Evolutionary conservation across 2,888 invertebrate genomes (phyloP).

Genomic region (Ormyrus labotus): DNA sequence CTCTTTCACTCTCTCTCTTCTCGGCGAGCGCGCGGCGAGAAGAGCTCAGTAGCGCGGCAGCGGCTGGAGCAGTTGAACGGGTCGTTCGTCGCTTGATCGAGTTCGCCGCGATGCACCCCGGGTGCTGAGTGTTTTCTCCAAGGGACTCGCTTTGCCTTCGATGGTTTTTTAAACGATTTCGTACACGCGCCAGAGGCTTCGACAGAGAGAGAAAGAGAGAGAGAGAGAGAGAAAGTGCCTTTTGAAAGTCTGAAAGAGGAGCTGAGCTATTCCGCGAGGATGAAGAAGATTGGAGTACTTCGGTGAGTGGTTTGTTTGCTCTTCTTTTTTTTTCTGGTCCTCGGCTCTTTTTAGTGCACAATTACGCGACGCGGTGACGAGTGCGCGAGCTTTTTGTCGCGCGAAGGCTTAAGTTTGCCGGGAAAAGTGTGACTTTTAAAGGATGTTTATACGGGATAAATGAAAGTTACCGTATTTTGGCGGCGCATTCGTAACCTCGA

Average conservation of each 20-base stretch:
- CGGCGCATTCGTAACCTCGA: slow-evolving; percentile 18
- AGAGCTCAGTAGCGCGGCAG: slow-evolving; percentile 17
- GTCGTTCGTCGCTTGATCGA: not conserved
- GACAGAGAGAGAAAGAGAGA: not conserved
- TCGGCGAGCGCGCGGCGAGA: slow-evolving; percentile 39
- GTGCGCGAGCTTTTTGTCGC: too few relatives aligned
- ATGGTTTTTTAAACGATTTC: too few relatives aligned
- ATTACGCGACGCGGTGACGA: too few relatives aligned
- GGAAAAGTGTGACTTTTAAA: slow-evolving; percentile 1
- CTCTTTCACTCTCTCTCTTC: not conserved
- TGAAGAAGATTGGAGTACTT: slow-evolving; percentile 65
- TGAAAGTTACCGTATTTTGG: slow-evolving; percentile 18
- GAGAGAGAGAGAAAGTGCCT: slow-evolving; percentile 11
- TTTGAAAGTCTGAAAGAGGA: slow-evolving; percentile 24
- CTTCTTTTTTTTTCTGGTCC: not conserved
- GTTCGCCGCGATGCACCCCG: slow-evolving; percentile 24
- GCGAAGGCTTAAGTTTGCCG: not conserved
- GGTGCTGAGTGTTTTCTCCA: slow-evolving; percentile 22
- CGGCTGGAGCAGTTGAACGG: slow-evolving; percentile 22
- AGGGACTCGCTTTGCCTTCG: too few relatives aligned
- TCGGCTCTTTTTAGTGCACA: not conserved
- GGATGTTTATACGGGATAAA: slow-evolving; percentile 1
- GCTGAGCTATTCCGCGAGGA: slow-evolving; percentile 59
- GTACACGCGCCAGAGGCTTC: too few relatives aligned
- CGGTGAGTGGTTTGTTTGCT: slow-evolving; percentile 62